Evolutionary conservation across 1,140 invertebrate species (phyloP).

Genomic region (Drosophila oshimai): DNA sequence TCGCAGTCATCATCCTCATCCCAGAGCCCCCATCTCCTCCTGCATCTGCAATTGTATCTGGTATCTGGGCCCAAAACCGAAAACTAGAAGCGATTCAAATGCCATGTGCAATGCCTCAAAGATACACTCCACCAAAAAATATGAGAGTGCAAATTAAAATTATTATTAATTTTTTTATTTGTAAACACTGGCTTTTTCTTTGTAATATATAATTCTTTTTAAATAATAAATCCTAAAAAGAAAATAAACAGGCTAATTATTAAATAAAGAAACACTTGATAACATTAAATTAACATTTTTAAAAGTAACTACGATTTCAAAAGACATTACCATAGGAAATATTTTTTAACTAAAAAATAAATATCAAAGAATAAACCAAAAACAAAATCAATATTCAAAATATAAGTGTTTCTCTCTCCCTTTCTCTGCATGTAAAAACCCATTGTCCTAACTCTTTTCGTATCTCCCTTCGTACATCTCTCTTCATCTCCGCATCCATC

Average conservation of each 20-base stretch:
- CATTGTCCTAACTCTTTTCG: not conserved
- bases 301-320: too few species aligned
- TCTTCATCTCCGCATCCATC: not conserved
- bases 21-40: not conserved
- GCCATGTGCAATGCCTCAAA: constrained; percentile 13
- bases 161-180: not conserved
- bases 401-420: not conserved
- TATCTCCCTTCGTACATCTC: constrained; percentile 1
- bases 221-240: too few species aligned
- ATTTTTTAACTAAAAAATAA: too few species aligned
- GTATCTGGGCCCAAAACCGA: not conserved
- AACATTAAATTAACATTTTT: too few species aligned
- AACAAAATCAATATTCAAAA: too few species aligned
- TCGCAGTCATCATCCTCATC: constrained; percentile 1
- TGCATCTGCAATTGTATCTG: constrained; percentile 32
- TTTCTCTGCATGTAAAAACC: not conserved
- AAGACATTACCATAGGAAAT: too few species aligned
- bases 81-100: constrained; percentile 31
- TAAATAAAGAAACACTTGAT: too few species aligned
- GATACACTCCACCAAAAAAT: not conserved
- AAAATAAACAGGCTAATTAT: too few species aligned
- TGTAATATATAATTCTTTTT: too few species aligned
- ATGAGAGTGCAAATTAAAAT: too few species aligned
- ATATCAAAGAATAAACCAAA: too few species aligned
- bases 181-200: not conserved